Evolutionary conservation across 2,888 invertebrate genomes (phyloP), one percentile per base, ranked within the genome.

Genomic region (Chesias legatella): DNA sequence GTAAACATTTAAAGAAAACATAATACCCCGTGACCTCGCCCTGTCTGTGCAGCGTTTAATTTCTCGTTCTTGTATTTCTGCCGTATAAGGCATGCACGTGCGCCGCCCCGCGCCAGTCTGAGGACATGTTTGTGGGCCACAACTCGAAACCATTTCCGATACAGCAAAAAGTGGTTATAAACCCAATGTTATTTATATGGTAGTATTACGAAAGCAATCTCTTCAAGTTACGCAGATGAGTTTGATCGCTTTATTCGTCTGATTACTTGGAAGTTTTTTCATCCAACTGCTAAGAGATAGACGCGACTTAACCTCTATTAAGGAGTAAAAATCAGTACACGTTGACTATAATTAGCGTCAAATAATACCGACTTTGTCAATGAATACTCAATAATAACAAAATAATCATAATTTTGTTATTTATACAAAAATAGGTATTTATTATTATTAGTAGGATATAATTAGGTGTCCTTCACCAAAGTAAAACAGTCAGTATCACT

Each of bases 81-180:
- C 85, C 84, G 60, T 85, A 81, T 79, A 84, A 58, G 84, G 86
- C 47, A 48, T 56, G 75, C 81, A 79, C 83, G 76, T 79, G 84
- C 78, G 73, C 70, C 67, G 70, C 60, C 68, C 78, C 73, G 69
- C 67, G 70, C 60, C 68, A 59, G 44, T 48, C 39, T 56, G 48
- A 62, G 67, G 68, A 63, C 73, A 67, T 46, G 48, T 48, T 41
- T 48, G 45, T 54, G 39, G 53, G 49, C 48, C 46, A 56, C 48
- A 43, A 41, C 51, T 42, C 28, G 33, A 44, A 48, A 50, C 53
- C 58, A 58, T 58, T 55, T 59, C 56, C 52, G 58, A 55, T 53
- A 40, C 48, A 53, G 52, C 49, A 51, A 57, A 48, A 55, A 49
- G 48, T 53, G 20, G 48, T 47, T 51, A 45, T 48, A 49, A 48